Base-by-base conservation (phyloP, 1,140 invertebrate species). In the Dreissena polymorpha region DNA sequence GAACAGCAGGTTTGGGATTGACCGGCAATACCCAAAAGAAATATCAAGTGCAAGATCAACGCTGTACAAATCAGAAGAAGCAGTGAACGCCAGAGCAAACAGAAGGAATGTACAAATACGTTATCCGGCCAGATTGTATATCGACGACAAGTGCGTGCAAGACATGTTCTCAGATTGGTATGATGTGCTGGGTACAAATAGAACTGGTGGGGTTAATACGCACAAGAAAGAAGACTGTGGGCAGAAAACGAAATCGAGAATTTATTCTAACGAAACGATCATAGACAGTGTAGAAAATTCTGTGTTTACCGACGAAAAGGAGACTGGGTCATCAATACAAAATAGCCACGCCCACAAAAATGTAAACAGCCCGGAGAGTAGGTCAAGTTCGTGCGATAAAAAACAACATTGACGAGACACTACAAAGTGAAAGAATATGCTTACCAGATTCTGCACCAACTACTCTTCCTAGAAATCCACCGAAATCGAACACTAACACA, bases 111-210 rank as follows among this genome's bases (percentile, higher is more conserved):
- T 79, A 6, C 65, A 79, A 21, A 79, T 79, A 29, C 53, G 16
- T 18, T 79, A n/a, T 29, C 76, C 76, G n/a, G 53, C 76, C 23
- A 79, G 25, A 53, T 25, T 79, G 0, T 70, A 27, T 70, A 79
- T 79, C 27, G 53, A 79, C n/a, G 53, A 53, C 18, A 69, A 79
- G 29, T 29, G 12, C 12, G 53, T 70, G 10, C 14, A 60, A 23
- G 76, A 79, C 23, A n/a, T 18, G 55, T 79, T 79, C 23, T 65
- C 76, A 39, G 67, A 79, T 16, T 79, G 76, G 67, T 79, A 18
- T 57, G 18, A 55, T 8, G n/a, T 60, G 18, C 18, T 79, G 21
- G 18, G 51, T 16, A 69, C 25, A 29, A 49, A 70, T 18, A 27
- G 76, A 49, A 14, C 49, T 23, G 65, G 23, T 13, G 25, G 25